Conservation (phyloP, 1,140 invertebrate genomes). For the Calliopsis andreniformis region DNA sequence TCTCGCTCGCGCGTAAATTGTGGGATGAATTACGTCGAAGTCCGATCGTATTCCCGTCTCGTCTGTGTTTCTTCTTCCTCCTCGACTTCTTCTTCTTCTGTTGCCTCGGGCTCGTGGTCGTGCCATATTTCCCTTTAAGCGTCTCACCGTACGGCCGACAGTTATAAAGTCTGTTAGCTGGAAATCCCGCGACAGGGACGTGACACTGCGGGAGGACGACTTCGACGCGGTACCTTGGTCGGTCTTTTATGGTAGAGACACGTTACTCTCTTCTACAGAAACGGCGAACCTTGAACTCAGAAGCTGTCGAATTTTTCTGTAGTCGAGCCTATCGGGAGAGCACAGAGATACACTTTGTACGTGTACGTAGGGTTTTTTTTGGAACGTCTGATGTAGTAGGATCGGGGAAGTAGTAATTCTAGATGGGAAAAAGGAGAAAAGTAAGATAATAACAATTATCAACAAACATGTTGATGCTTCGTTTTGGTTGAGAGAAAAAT, state of each 20-base stretch:
- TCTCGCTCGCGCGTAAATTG: slow-evolving; percentile 6
- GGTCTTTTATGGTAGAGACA: slow-evolving; percentile 20
- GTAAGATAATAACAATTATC: too few species aligned
- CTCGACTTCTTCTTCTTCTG: slow-evolving; percentile 14
- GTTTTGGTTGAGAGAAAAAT: too few species aligned
- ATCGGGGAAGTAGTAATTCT: too few species aligned
- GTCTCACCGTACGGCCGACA: slow-evolving; percentile 29
- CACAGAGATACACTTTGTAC: too few species aligned
- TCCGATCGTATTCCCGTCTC: slow-evolving; percentile 10
- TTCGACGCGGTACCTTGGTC: not conserved
- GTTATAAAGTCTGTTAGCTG: slow-evolving; percentile 45
- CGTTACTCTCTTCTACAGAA: not conserved
- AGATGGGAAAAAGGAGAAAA: too few species aligned
- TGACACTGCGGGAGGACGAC: slow-evolving; percentile 12
- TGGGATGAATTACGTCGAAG: slow-evolving; percentile 14
- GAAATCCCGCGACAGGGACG: slow-evolving; percentile 21
- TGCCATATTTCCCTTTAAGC: slow-evolving; percentile 15
- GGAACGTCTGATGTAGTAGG: too few species aligned
- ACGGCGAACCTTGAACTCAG: not conserved
- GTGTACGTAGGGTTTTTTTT: too few species aligned
- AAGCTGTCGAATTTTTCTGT: not conserved
- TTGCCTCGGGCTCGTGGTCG: not conserved
- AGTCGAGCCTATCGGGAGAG: too few species aligned
- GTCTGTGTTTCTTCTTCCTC: not conserved
- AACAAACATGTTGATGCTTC: too few species aligned